These are phyloP conservation scores for Melieria omissa DNA, from an alignment of 2,888 invertebrate genomes.

Conservation along the genomic window DNA sequence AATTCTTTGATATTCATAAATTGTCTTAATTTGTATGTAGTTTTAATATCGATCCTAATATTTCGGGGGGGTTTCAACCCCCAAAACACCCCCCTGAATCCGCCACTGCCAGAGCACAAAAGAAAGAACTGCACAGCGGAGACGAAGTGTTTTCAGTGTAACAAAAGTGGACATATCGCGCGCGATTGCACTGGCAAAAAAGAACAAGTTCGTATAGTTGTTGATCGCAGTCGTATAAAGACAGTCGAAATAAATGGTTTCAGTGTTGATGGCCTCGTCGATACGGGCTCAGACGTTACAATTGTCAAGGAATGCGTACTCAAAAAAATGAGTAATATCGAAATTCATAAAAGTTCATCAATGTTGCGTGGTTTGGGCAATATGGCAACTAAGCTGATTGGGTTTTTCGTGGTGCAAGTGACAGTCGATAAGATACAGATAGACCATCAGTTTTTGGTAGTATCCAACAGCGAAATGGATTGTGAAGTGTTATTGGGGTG, in stretches of 20 bases:
- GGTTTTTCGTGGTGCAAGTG: background rate
- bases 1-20: no score
- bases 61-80: no score
- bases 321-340: background rate
- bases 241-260: background rate
- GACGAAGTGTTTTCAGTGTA: conserved; percentile 32
- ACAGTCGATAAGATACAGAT: background rate
- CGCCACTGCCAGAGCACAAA: conserved; percentile 32
- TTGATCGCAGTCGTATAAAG: no score
- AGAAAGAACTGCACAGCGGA: conserved; percentile 20
- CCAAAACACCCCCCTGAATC: no score
- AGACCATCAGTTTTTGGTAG: conserved; percentile 17
- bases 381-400: conserved; percentile 2
- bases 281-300: conserved; percentile 22
- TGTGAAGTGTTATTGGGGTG: background rate
- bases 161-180: conserved; percentile 18
- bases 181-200: conserved; percentile 4
- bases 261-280: conserved; percentile 11
- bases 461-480: conserved; percentile 14
- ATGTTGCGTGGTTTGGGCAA: conserved; percentile 6
- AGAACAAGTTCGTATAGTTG: background rate
- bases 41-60: no score
- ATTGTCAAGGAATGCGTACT: conserved; percentile 11
- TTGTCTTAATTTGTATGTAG: no score
- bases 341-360: background rate